phyloP scores from a whole-genome alignment of 2,113 vertebrate species.

The Monopterus albus region DNA sequence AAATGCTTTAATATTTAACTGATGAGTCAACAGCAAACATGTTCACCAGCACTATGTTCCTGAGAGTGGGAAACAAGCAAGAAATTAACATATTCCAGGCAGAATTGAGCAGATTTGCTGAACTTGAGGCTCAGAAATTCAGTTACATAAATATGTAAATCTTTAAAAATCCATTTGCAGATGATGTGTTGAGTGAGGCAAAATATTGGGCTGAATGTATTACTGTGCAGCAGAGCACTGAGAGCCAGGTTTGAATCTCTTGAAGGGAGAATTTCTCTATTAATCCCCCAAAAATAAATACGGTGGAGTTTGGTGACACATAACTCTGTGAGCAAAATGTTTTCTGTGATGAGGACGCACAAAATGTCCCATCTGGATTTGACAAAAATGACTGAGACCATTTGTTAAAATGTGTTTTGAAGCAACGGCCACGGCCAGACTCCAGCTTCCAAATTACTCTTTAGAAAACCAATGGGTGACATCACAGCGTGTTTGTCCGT shows the following conservation, averaged over 20 bases:
- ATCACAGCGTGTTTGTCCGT: too few species aligned
- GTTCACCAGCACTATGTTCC: slow-evolving; percentile 56
- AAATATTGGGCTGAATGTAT: slow-evolving; percentile 68
- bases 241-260: slow-evolving; percentile 56
- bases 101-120: slow-evolving; percentile 70
- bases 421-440: too few species aligned
- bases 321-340: slow-evolving; percentile 37
- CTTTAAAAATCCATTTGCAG: slow-evolving; percentile 74
- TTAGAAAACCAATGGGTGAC: too few species aligned
- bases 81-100: slow-evolving; percentile 67
- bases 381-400: slow-evolving; percentile 8
- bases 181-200: slow-evolving; percentile 71
- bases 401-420: background rate
- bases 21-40: slow-evolving; percentile 64
- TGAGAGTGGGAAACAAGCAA: slow-evolving; percentile 54
- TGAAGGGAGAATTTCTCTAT: slow-evolving; percentile 46
- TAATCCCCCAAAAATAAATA: slow-evolving; percentile 52
- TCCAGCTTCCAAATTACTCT: too few species aligned
- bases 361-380: slow-evolving; percentile 20
- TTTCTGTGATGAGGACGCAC: slow-evolving; percentile 29
- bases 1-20: slow-evolving; percentile 66
- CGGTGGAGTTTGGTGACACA: slow-evolving; percentile 32
- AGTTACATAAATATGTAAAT: slow-evolving; percentile 81
- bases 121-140: slow-evolving; percentile 71
- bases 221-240: slow-evolving; percentile 53